Percentiles rank a stretch among this genome's conserved stretches.
Conservation (phyloP, 2,888 invertebrate genomes). For the Isoperla grammatica region DNA sequence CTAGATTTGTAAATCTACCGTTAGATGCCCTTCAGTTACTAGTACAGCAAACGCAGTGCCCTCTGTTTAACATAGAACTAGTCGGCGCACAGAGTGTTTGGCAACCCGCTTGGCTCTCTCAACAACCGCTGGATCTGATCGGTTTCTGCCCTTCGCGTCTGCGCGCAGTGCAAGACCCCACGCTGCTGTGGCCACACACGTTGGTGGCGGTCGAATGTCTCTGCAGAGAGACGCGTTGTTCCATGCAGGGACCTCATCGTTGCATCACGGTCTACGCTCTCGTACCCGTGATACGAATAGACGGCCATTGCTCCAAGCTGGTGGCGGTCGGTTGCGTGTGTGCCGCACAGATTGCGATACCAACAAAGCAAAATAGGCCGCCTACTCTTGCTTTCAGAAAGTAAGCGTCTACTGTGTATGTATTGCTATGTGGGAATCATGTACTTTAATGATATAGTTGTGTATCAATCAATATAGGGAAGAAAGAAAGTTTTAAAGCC, state of each 20-base stretch:
- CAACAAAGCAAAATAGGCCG: too few relatives aligned
- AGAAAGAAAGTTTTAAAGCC: too few relatives aligned
- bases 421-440: too few relatives aligned
- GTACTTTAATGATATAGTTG: too few relatives aligned
- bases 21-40: background rate
- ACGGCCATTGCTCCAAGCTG: constrained; percentile 1
- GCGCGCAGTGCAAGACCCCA: background rate
- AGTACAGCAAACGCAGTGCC: background rate
- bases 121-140: background rate
- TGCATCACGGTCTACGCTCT: constrained; percentile 16
- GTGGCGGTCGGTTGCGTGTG: constrained; percentile 16
- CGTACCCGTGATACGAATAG: background rate
- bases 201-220: constrained; percentile 19
- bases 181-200: constrained; percentile 16
- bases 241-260: constrained; percentile 3
- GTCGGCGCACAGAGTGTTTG: background rate
- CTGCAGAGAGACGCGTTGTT: constrained; percentile 17
- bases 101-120: background rate
- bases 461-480: too few relatives aligned
- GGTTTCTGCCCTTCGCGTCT: constrained; percentile 13
- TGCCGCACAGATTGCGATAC: constrained; percentile 2
- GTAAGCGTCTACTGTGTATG: too few relatives aligned
- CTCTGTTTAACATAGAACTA: background rate
- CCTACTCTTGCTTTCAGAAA: too few relatives aligned
- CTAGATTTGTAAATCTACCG: background rate